A percentile compares a stretch with the other conserved stretches of the same genome.
phyloP scores from a whole-genome alignment of 2,888 invertebrate species.

The Acronicta leporina region DNA sequence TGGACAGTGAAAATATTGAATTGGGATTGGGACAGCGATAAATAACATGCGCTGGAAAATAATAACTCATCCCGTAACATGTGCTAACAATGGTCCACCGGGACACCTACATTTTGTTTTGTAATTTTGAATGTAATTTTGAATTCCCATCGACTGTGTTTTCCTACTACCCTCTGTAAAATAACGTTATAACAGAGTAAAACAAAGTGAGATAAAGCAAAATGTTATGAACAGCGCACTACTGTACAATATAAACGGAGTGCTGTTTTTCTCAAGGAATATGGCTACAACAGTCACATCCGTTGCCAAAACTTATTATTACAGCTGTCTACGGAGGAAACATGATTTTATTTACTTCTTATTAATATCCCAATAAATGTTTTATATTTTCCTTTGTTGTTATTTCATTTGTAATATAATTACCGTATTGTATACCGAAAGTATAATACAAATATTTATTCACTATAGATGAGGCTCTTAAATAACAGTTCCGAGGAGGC shows the following conservation, averaged over 20 bases:
- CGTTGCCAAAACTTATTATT: constrained; percentile 68
- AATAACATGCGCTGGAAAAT: constrained; percentile 70
- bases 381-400: constrained; percentile 55
- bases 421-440: neutral
- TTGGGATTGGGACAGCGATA: constrained; percentile 67
- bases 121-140: constrained; percentile 51
- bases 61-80: constrained; percentile 74
- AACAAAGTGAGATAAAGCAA: constrained; percentile 17
- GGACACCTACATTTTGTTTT: constrained; percentile 60
- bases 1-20: constrained; percentile 61
- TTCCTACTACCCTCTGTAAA: neutral
- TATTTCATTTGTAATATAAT: constrained; percentile 52
- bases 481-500: constrained; percentile 28
- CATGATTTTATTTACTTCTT: constrained; percentile 69
- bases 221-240: constrained; percentile 10
- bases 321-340: constrained; percentile 60
- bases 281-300: constrained; percentile 60
- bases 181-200: constrained; percentile 10
- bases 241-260: constrained; percentile 23
- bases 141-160: constrained; percentile 24
- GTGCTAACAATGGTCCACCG: constrained; percentile 68
- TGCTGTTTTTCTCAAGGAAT: constrained; percentile 46
- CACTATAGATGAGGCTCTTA: constrained; percentile 38
- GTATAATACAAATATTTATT: constrained; percentile 27
- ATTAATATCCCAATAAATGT: constrained; percentile 64